Evolutionary conservation across 2,113 vertebrate genomes (phyloP), one percentile per base, ranked within the genome.

Genomic region (Pogona vitticeps): DNA sequence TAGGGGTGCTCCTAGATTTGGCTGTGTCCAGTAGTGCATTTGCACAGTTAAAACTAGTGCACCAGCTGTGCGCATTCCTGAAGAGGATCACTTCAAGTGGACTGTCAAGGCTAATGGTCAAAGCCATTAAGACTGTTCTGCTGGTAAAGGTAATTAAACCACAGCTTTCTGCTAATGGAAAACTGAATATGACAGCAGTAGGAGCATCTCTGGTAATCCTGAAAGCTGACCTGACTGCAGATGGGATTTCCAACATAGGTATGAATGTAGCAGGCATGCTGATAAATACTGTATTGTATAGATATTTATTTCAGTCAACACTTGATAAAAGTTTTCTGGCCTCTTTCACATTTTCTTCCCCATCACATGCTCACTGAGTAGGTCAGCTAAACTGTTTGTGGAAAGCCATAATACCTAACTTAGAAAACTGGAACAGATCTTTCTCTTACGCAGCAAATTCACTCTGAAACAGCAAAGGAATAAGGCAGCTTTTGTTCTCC

Each of bases 361-460:
- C 88, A 91, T 88, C 76, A 83, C 81, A 89, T 81, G 76, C 79
- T 89, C 79, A 68, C 88, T 85, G 68, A 83, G 85, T n/a, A 65
- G 75, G 92, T 88, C 90, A 87, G 84, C 85, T 93, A 92, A 94
- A 94, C 84, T 88, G 85, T 73, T 83, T 42, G 70, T 93, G 89
- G 89, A 93, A 93, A 93, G 90, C 86, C 90, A 91, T 94, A 93
- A 88, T 90, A 88, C 88, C 94, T 87, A 70, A 92, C 88, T 93
- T 82, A 91, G 92, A 94, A 95, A 94, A 91, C 90, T 91, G 90
- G 90, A 92, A 90, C 90, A 91, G 91, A 88, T 89, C 83, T 90
- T 90, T 93, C 52, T 61, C 87, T 67, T 90, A 94, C 86, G 91
- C 91, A 94, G 83, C 67, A 82, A 86, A 86, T 94, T 90, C 92